phyloP scores from a whole-genome alignment of 2,888 invertebrate species.

The Crioceris asparagi region DNA sequence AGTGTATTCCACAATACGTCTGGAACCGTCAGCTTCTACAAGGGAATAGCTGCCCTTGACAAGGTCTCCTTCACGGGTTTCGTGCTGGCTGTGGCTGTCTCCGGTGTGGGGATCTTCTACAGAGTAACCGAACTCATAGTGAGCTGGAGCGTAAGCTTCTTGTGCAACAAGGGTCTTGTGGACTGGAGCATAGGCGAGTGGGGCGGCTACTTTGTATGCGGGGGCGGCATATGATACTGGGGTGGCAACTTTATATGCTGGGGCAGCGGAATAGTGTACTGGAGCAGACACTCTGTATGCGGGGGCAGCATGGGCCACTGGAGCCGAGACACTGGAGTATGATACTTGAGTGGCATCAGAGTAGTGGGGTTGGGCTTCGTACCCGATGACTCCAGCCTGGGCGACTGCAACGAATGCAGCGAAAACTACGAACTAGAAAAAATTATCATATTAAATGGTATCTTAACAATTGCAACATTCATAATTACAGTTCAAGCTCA shows the following conservation, averaged over 20 bases:
- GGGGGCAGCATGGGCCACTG: conserved; percentile 20
- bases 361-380: conserved; percentile 21
- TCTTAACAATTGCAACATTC: no score
- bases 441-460: not conserved
- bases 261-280: conserved; percentile 25
- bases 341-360: conserved; percentile 25
- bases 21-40: conserved; percentile 43
- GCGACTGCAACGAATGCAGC: conserved; percentile 24
- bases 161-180: conserved; percentile 11
- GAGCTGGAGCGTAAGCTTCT: conserved; percentile 6
- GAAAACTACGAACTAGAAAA: conserved; percentile 25
- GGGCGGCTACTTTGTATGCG: no score
- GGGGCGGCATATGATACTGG: conserved; percentile 7
- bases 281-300: conserved; percentile 31
- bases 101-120: not conserved
- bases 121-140: not conserved
- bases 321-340: conserved; percentile 16
- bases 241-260: conserved; percentile 32
- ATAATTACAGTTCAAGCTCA: no score
- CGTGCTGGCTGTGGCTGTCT: not conserved
- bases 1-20: conserved; percentile 42
- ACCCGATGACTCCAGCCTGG: conserved; percentile 18
- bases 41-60: conserved; percentile 39
- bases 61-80: not conserved
- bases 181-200: conserved; percentile 5